Conservation (phyloP, 2,888 invertebrate genomes). For the Apamea crenata region DNA sequence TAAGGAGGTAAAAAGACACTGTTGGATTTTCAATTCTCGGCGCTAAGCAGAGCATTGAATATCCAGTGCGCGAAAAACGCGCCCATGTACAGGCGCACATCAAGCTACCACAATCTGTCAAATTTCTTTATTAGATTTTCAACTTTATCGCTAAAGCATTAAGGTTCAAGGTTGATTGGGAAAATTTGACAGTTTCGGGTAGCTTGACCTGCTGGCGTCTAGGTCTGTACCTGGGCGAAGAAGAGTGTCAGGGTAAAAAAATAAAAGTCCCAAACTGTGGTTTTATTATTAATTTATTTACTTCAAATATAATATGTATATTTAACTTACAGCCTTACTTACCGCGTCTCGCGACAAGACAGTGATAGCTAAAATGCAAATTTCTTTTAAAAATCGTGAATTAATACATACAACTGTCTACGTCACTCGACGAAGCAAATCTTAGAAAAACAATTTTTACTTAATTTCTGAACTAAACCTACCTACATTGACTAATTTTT, state of each 20-base stretch:
- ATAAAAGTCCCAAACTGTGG: constrained; percentile 71
- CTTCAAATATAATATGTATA: constrained; percentile 90
- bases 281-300: constrained; percentile 91
- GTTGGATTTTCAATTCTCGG: too few relatives aligned
- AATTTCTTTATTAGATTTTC: too few relatives aligned
- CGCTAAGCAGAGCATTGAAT: too few relatives aligned
- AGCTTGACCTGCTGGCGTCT: too few relatives aligned
- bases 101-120: too few relatives aligned
- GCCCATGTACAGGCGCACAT: too few relatives aligned
- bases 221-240: background rate
- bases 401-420: constrained; percentile 67
- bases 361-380: constrained; percentile 66
- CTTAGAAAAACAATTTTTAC: constrained; percentile 78
- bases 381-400: constrained; percentile 66
- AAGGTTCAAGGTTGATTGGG: too few relatives aligned
- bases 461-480: constrained; percentile 70
- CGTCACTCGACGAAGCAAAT: constrained; percentile 76
- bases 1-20: too few relatives aligned
- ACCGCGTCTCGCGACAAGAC: constrained; percentile 65
- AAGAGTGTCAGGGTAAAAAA: constrained; percentile 37
- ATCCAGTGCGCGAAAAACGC: too few relatives aligned
- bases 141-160: too few relatives aligned
- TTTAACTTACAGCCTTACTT: constrained; percentile 89
- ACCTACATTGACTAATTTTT: constrained; percentile 71
- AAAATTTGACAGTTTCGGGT: too few relatives aligned